Conservation (phyloP, 2,113 vertebrate genomes). For the Gymnogyps californianus region DNA sequence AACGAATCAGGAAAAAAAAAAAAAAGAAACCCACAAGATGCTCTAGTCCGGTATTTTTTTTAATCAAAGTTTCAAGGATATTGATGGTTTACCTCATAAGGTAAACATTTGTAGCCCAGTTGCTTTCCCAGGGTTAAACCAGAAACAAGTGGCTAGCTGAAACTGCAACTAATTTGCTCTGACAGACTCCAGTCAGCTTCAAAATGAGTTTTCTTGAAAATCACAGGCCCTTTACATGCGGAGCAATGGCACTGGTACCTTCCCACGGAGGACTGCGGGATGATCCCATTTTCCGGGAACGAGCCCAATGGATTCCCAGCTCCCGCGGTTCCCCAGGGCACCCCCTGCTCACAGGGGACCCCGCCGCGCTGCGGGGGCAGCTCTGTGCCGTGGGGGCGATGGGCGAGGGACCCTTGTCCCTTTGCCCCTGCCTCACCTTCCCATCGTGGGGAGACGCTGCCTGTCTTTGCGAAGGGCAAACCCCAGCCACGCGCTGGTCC, state of each 20-base stretch:
- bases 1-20: background rate
- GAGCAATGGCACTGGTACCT: background rate
- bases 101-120: slow-evolving; percentile 38
- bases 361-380: accelerated
- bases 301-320: accelerated
- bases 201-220: background rate
- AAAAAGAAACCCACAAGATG: slow-evolving; percentile 21
- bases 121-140: slow-evolving; percentile 24
- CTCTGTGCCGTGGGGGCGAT: accelerated
- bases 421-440: background rate
- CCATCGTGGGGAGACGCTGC: accelerated
- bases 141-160: slow-evolving; percentile 21
- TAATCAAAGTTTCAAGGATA: slow-evolving; percentile 41
- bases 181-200: background rate
- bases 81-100: slow-evolving; percentile 55
- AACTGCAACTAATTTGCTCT: slow-evolving; percentile 12
- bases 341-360: background rate
- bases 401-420: accelerated
- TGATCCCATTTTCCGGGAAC: accelerated
- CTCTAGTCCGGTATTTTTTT: slow-evolving; percentile 21
- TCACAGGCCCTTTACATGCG: background rate
- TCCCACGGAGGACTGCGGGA: background rate
- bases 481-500: accelerated
- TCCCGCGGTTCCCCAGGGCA: background rate
- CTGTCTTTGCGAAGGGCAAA: accelerated